These are phyloP conservation scores for Ricordea florida DNA, from an alignment of 92 coral and sea anemone species.

Conservation along the genomic window DNA sequence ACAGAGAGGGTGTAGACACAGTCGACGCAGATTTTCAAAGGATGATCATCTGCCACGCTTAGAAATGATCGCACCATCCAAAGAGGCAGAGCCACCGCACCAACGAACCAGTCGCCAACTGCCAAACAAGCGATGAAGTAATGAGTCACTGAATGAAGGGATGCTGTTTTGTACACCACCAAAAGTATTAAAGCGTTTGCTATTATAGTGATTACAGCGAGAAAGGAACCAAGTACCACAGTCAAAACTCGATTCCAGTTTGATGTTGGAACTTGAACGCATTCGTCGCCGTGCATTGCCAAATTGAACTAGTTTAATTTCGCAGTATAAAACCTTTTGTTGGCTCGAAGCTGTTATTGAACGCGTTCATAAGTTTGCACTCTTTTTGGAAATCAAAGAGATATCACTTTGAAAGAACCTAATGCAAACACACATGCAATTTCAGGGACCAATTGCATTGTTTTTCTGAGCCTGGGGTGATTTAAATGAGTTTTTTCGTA, in stretches of 20 bases:
- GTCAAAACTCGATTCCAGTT: slow-evolving; percentile 20
- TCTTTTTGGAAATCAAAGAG: too few relatives aligned
- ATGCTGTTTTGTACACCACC: slow-evolving; percentile 3
- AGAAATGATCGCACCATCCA: slow-evolving; percentile 2
- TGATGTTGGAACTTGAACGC: slow-evolving; percentile 7
- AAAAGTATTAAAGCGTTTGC: slow-evolving; percentile 7
- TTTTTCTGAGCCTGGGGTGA: too few relatives aligned
- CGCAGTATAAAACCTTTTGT: neutral
- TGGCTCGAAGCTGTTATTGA: too few relatives aligned
- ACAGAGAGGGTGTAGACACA: slow-evolving; percentile 11
- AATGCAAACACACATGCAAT: too few relatives aligned
- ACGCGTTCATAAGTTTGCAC: too few relatives aligned
- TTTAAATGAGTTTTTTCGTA: too few relatives aligned
- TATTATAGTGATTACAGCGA: neutral
- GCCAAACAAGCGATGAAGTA: slow-evolving; percentile 26
- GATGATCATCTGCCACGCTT: neutral
- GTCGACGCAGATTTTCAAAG: slow-evolving; percentile 8
- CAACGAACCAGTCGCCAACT: slow-evolving; percentile 24
- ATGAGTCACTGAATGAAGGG: slow-evolving; percentile 18
- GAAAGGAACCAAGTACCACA: neutral
- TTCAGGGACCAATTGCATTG: too few relatives aligned
- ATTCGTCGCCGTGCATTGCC: neutral
- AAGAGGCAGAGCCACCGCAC: slow-evolving; percentile 5
- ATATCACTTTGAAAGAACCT: too few relatives aligned
- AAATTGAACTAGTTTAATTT: neutral